These are phyloP conservation scores for Proctacanthus coquilletti DNA, from an alignment of 1,140 invertebrate genomes.

Conservation along the genomic window DNA sequence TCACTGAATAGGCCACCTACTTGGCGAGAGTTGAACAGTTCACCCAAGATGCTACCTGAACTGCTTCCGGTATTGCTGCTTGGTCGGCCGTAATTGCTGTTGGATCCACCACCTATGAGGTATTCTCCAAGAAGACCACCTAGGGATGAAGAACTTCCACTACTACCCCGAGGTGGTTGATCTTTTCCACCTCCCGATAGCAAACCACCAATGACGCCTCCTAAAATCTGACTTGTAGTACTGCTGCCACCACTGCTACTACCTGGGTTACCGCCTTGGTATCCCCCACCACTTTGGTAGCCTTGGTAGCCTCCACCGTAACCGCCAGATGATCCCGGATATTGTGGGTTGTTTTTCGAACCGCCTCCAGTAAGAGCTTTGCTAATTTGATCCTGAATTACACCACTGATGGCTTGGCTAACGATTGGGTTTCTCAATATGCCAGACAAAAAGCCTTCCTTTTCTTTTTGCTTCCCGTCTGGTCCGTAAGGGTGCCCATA, in stretches of 20 bases:
- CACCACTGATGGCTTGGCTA: constrained; percentile 25
- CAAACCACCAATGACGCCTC: constrained; percentile 9
- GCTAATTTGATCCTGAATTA: constrained; percentile 26
- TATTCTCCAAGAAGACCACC: constrained; percentile 18
- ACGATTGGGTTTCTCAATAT: constrained; percentile 27
- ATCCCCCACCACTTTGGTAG: constrained; percentile 8
- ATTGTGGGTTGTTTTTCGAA: neutral
- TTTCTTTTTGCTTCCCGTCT: constrained; percentile 25
- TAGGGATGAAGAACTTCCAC: constrained; percentile 14
- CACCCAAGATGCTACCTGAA: constrained; percentile 13
- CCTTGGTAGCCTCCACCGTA: constrained; percentile 13
- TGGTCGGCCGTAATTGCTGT: constrained; percentile 12
- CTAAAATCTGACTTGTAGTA: too few species aligned
- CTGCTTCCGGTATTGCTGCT: constrained; percentile 12
- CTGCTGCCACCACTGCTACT: too few species aligned
- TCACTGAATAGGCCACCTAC: constrained; percentile 26
- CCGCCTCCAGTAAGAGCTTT: constrained; percentile 20
- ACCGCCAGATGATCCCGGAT: neutral
- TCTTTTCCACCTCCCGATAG: constrained; percentile 12
- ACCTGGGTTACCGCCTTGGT: neutral
- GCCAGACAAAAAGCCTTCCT: constrained; percentile 24
- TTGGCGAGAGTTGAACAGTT: constrained; percentile 22
- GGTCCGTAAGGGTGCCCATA: constrained; percentile 8
- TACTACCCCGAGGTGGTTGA: constrained; percentile 21
- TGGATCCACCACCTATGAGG: constrained; percentile 14